Conservation (phyloP, 2,113 vertebrate species). For the Egretta garzetta region DNA sequence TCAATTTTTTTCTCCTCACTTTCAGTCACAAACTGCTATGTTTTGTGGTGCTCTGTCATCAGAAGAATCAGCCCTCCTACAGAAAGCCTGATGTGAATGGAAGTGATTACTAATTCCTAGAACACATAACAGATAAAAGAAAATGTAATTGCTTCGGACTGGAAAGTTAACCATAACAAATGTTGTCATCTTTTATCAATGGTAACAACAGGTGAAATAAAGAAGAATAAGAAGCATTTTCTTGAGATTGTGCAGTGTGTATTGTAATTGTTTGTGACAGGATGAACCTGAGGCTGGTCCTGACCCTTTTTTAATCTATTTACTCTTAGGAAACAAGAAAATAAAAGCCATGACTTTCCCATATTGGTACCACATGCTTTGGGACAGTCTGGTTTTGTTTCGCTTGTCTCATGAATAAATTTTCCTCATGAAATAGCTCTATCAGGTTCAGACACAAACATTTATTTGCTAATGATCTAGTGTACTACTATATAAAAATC, state of each 20-base stretch:
- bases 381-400: not conserved
- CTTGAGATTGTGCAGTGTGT: not conserved
- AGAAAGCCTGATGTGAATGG: not conserved
- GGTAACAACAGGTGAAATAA: conserved; percentile 52
- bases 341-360: not conserved
- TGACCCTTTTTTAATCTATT: conserved; percentile 10
- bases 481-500: not conserved
- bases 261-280: conserved; percentile 26
- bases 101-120: conserved; percentile 26
- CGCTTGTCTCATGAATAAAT: not conserved
- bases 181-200: conserved; percentile 54
- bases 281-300: conserved; percentile 24
- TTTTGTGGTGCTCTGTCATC: not conserved
- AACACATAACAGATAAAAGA: not conserved
- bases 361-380: not conserved
- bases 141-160: conserved; percentile 21
- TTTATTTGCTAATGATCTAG: not conserved
- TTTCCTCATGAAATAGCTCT: not conserved
- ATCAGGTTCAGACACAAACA: not conserved
- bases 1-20: not conserved
- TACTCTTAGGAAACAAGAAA: not conserved
- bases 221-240: not conserved
- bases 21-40: not conserved
- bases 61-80: not conserved
- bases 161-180: conserved; percentile 43